Evolutionary conservation across 2,113 vertebrate genomes (phyloP).

Genomic region (Nettapus auritus): DNA sequence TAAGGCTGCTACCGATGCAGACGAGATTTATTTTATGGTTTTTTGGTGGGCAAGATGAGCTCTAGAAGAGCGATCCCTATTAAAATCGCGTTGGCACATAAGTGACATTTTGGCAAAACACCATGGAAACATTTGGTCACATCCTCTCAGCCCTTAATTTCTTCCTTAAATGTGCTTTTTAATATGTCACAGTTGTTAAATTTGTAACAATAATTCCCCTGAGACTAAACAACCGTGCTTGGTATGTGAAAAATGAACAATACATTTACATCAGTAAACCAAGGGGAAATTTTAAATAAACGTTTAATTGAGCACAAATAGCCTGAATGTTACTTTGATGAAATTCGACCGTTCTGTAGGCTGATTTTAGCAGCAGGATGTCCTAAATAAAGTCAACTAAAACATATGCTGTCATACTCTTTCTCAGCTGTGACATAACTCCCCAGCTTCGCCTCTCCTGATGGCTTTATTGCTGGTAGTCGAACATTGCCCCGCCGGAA

Average conservation of each 20-base stretch:
- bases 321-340: slow-evolving; percentile 51
- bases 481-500: neutral
- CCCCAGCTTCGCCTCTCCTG: slow-evolving; percentile 5
- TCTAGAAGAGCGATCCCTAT: slow-evolving; percentile 21
- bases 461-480: slow-evolving; percentile 30
- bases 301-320: slow-evolving; percentile 65
- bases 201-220: slow-evolving; percentile 74
- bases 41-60: slow-evolving; percentile 26
- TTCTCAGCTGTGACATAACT: slow-evolving; percentile 42
- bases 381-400: slow-evolving; percentile 56
- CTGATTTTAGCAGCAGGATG: slow-evolving; percentile 55
- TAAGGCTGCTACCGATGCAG: neutral
- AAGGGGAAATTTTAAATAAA: slow-evolving; percentile 75
- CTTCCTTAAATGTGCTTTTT: slow-evolving; percentile 80
- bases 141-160: slow-evolving; percentile 75
- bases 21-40: neutral
- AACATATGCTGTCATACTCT: slow-evolving; percentile 17
- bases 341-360: slow-evolving; percentile 53
- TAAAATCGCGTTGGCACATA: slow-evolving; percentile 66
- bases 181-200: slow-evolving; percentile 82
- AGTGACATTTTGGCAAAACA: slow-evolving; percentile 77
- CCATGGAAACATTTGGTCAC: slow-evolving; percentile 78
- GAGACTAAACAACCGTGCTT: slow-evolving; percentile 77
- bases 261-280: slow-evolving; percentile 71
- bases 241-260: slow-evolving; percentile 81